Evolutionary conservation across 2,113 vertebrate species (phyloP).

Genomic region (Peromyscus polionotus): DNA sequence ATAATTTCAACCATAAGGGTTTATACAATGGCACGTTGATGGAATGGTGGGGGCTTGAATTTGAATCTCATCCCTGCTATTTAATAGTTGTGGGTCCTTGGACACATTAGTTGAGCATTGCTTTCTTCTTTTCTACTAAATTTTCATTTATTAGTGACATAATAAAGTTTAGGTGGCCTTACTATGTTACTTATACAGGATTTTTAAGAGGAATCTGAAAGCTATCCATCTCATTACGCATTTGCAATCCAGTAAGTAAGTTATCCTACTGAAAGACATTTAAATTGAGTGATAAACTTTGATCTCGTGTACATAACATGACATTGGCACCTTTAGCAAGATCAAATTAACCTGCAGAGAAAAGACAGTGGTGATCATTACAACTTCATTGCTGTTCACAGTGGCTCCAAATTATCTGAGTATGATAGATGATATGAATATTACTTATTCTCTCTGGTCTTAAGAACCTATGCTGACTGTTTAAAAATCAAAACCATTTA

Average conservation of each 20-base stretch:
- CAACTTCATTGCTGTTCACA: not conserved
- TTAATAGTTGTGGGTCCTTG: not conserved
- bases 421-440: not conserved
- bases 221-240: not conserved
- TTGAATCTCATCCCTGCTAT: not conserved
- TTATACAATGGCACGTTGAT: not conserved
- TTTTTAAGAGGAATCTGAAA: not conserved
- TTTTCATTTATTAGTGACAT: not conserved
- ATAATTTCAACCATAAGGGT: not conserved
- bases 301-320: not conserved
- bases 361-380: not conserved
- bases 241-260: not conserved
- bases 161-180: not conserved
- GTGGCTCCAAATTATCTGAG: not conserved
- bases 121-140: not conserved
- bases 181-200: conserved; percentile 1
- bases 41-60: not conserved
- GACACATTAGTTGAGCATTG: not conserved
- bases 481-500: not conserved
- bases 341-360: not conserved
- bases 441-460: not conserved
- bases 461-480: not conserved
- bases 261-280: not conserved
- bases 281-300: conserved; percentile 11
- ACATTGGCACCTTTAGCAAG: not conserved